Percentiles rank a stretch among this genome's conserved stretches.
Evolutionary conservation across 2,888 invertebrate genomes (phyloP).

Genomic region (Nipponacmea schrenckii): DNA sequence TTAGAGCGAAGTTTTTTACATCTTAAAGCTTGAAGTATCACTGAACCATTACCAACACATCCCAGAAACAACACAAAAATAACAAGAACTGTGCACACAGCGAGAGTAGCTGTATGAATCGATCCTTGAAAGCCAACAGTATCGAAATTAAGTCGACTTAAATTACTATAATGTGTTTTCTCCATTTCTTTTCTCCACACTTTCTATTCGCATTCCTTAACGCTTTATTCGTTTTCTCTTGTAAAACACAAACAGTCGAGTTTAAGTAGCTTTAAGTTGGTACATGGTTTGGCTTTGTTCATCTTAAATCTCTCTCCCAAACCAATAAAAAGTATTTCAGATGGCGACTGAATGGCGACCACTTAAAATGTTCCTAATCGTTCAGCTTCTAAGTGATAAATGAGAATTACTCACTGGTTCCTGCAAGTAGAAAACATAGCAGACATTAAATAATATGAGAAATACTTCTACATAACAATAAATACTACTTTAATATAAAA

Average conservation of each 20-base stretch:
- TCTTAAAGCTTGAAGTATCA: constrained; percentile 47
- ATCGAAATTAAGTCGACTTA: constrained; percentile 9
- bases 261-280: too few species aligned
- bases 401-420: background rate
- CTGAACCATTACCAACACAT: constrained; percentile 53
- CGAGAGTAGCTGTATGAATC: constrained; percentile 55
- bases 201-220: background rate
- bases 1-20: constrained; percentile 45
- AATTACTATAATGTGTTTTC: constrained; percentile 6
- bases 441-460: constrained; percentile 2
- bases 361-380: too few species aligned
- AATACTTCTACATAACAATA: constrained; percentile 2
- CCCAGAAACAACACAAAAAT: constrained; percentile 53
- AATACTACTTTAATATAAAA: background rate
- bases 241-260: background rate
- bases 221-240: background rate
- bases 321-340: background rate
- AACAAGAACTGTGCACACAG: constrained; percentile 55
- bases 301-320: background rate
- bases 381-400: too few species aligned
- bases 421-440: background rate
- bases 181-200: background rate
- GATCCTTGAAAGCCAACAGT: constrained; percentile 36
- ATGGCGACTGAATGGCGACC: too few species aligned
- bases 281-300: background rate